A percentile compares a stretch with the other conserved stretches of the same genome.
phyloP scores from a whole-genome alignment of 1,140 invertebrate genomes.

The Ganaspis sp. region DNA sequence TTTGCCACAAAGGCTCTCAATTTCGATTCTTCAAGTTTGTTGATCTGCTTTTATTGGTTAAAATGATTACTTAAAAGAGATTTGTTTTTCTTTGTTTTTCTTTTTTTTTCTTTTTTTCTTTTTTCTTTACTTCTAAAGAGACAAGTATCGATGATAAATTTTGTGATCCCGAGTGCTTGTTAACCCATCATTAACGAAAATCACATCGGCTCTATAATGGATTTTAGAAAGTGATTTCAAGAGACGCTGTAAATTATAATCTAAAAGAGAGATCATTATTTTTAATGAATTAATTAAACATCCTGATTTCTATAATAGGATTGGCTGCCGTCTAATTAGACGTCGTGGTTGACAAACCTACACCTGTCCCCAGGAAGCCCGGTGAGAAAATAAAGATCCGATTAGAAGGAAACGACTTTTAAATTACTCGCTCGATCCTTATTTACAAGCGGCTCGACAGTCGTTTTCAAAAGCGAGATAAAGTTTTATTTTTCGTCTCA shows the following conservation, averaged over 20 bases:
- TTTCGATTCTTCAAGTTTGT: conserved; percentile 16
- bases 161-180: too few species aligned
- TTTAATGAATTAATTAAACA: conserved; percentile 1
- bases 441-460: conserved; percentile 13
- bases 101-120: neutral
- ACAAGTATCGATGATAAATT: too few species aligned
- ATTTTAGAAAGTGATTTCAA: neutral
- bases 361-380: conserved; percentile 2
- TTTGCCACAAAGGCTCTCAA: conserved; percentile 25
- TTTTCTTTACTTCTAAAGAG: neutral
- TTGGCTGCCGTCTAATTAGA: conserved; percentile 9
- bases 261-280: neutral
- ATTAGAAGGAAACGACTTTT: conserved; percentile 17
- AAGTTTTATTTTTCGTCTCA: too few species aligned
- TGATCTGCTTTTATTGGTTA: conserved; percentile 23
- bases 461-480: neutral
- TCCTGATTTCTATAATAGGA: neutral
- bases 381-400: conserved; percentile 27
- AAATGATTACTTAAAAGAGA: neutral
- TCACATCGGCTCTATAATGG: neutral
- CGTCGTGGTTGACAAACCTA: conserved; percentile 10
- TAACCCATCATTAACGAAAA: too few species aligned
- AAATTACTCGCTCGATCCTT: conserved; percentile 20
- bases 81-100: neutral
- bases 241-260: neutral